phyloP scores from a whole-genome alignment of 2,888 invertebrate genomes.

The Smittia aterrima region DNA sequence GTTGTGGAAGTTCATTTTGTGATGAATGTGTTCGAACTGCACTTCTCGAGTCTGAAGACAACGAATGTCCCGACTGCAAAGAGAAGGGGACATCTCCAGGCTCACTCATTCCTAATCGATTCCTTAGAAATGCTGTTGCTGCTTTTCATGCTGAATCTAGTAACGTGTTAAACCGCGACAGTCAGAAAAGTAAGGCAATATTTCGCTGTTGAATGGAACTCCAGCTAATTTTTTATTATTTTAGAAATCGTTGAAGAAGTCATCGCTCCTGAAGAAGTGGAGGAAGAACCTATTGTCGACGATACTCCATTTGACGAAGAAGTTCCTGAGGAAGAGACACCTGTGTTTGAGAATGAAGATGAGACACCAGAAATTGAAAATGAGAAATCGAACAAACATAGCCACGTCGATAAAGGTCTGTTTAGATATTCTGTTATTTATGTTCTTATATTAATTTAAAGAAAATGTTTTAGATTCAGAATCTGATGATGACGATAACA shows the following conservation, averaged over 20 bases:
- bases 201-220: too few relatives aligned
- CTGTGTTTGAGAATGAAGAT: neutral
- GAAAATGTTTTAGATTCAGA: too few relatives aligned
- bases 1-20: conserved; percentile 97
- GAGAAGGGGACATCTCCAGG: conserved; percentile 91
- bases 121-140: conserved; percentile 82
- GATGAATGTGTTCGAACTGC: conserved; percentile 94
- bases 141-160: conserved; percentile 91
- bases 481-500: conserved; percentile 62
- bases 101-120: conserved; percentile 88
- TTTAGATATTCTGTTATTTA: too few relatives aligned
- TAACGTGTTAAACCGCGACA: conserved; percentile 61
- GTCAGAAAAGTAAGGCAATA: conserved; percentile 19
- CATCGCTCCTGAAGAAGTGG: neutral
- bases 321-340: neutral
- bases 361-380: neutral
- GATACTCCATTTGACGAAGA: neutral
- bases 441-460: too few relatives aligned
- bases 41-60: conserved; percentile 88
- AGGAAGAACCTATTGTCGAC: neutral
- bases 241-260: neutral
- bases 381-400: neutral
- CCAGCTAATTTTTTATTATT: neutral
- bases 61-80: conserved; percentile 91
- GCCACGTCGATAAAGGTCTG: neutral